Evolutionary conservation across 2,113 vertebrate species (phyloP), one percentile per base, ranked within the genome.

Genomic region (Pogona vitticeps): DNA sequence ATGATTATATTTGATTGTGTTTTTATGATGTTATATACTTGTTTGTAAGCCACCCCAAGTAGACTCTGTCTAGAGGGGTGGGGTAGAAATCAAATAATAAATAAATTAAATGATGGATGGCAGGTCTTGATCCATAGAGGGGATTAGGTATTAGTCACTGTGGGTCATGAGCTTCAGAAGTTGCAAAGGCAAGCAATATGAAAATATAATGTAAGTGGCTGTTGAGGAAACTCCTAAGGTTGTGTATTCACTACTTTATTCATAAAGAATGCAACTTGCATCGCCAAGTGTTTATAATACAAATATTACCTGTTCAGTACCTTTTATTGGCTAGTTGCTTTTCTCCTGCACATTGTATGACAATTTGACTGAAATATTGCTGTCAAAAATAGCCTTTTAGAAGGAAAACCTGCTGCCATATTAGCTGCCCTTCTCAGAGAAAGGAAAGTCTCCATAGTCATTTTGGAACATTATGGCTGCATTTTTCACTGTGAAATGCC

Each of bases 401-500:
- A 91, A 81, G 84, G 26, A 65, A 26, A 68, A 31, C 28, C 28
- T 46, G 83, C 58, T 89, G 72, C 21, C 90, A 33, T 84, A 63
- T 17, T 90, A 40, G 3, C 90, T 82, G 28, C 86, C 86, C 88
- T 89, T 70, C 86, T 91, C 68, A 86, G 88, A 83, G 88, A 79
- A 70, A 91, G 6, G 36, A 86, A 15, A 88, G 68, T 87, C 42
- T 82, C 91, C 3, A 80, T 72, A 86, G 76, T 86, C 91, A 86
- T 84, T 93, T 90, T 88, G 10, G 89, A 88, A 13, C 70, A 88
- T 90, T 91, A 89, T 82, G 82, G 78, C 80, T 80, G 88, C 14
- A 86, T 92, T 95, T 86, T 93, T 93, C 40, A 31, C 10, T 33
- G 15, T 83, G 83, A 93, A 94, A 90, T 86, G 3, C 3, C 78